Evolutionary conservation across 2,888 invertebrate species (phyloP).

Genomic region (Drosophila koepferae): DNA sequence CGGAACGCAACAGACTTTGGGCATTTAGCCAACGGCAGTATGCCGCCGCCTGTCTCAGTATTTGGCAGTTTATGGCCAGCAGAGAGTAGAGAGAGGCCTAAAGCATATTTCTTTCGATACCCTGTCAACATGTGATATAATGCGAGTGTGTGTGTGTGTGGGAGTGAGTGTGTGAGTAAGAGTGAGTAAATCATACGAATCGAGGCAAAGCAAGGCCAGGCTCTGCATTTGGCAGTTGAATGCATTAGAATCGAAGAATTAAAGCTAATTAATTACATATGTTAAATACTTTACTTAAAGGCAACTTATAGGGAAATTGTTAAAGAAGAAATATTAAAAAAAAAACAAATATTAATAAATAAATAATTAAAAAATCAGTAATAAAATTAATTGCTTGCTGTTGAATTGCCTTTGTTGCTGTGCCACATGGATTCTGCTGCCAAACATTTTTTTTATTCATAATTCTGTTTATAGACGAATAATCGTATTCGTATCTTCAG

Average conservation of each 20-base stretch:
- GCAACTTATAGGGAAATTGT: too few relatives aligned
- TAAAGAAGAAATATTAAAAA: too few relatives aligned
- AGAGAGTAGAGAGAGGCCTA: not conserved
- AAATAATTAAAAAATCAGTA: too few relatives aligned
- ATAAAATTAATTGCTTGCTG: too few relatives aligned
- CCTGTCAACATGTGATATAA: not conserved
- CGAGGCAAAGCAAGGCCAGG: not conserved
- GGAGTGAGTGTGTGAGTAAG: not conserved
- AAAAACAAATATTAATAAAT: too few relatives aligned
- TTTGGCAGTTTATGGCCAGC: conserved; percentile 31
- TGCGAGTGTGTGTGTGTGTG: not conserved
- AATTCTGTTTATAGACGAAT: too few relatives aligned
- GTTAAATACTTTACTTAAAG: too few relatives aligned
- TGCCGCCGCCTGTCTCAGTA: conserved; percentile 13
- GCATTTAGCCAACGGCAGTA: not conserved
- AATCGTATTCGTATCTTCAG: too few relatives aligned
- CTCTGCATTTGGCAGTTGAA: not conserved
- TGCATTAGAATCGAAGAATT: not conserved
- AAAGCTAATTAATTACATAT: not conserved
- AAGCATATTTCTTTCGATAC: not conserved
- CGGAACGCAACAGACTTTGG: conserved; percentile 1
- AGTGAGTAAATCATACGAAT: not conserved
- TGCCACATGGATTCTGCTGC: too few relatives aligned
- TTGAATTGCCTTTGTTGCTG: too few relatives aligned
- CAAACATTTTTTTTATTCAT: too few relatives aligned